Conservation (phyloP, 30 jellyfish, hydroid and myxozoan species). For the Sanderia malayensis region DNA sequence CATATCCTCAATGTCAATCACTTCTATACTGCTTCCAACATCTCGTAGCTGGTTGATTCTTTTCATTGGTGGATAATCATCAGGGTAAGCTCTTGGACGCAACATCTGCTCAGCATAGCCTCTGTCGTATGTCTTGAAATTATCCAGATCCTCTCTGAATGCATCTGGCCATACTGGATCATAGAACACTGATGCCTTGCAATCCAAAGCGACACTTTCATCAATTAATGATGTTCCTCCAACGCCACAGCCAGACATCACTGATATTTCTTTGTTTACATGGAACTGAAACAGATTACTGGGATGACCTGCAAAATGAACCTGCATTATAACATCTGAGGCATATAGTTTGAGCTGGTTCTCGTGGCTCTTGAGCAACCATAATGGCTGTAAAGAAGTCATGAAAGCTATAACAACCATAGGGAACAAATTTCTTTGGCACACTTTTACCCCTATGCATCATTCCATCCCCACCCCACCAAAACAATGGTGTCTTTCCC, state of each 20-base stretch:
- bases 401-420: no score
- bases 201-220: slow-evolving; percentile 93
- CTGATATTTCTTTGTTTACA: slow-evolving; percentile 80
- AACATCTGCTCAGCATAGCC: slow-evolving; percentile 90
- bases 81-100: slow-evolving; percentile 97
- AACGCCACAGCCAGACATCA: slow-evolving; percentile 90
- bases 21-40: slow-evolving; percentile 55
- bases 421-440: no score
- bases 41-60: slow-evolving; percentile 83
- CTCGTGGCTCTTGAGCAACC: no score
- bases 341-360: no score
- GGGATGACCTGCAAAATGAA: slow-evolving; percentile 99
- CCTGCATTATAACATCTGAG: no score
- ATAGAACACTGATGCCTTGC: slow-evolving; percentile 90
- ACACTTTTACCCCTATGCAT: no score
- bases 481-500: no score
- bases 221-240: slow-evolving; percentile 96
- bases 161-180: slow-evolving; percentile 99
- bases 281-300: slow-evolving; percentile 76
- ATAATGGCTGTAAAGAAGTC: no score
- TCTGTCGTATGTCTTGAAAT: slow-evolving; percentile 83
- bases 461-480: no score
- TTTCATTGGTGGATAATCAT: slow-evolving; percentile 86
- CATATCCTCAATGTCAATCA: slow-evolving; percentile 90
- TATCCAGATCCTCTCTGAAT: slow-evolving; percentile 89